Base-by-base conservation (phyloP, 2,113 vertebrate genomes). In the Cyprinodon variegatus region DNA sequence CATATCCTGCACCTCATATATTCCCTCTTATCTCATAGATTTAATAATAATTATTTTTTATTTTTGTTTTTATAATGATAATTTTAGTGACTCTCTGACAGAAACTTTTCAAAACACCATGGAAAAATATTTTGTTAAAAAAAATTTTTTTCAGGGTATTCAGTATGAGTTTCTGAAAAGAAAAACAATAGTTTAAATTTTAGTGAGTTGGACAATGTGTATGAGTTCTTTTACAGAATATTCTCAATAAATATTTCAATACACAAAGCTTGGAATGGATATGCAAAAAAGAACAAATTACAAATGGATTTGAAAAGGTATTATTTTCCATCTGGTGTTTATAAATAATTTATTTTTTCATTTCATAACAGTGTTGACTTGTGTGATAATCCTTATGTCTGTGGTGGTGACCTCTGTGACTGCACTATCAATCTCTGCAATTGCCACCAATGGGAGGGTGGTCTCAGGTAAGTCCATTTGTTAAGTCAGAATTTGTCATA, bases 401-500 rank as follows among this genome's bases (percentile, higher is more conserved):
- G 83, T 93, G 53, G 9, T 70, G 13, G 90, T 95, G 70, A 95
- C 94, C 20, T 86, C 88, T 0, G 77, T 95, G 14, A 94, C 93
- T 0, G 92, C 92, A 0, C 90, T 96, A 29, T 94, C 93, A 39
- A 88, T 95, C 74, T 95, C 93, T 1, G 94, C 93, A 57, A 94
- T 95, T 41, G 91, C 93, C 64, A 94, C 92, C 79, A 95, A 95
- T 15, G 93, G 95, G 38, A 94, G 92, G 75, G 91, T 96, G 13
- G 86, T 84, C 48, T 92, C 94, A 84, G 93, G 94, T 95, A 57
- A 88, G 91, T 83, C 11, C 15, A 29, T 0, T 0, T 64, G 37
- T 10, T 50, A 62, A 15, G 0, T 14, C 45, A 36, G n/a, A 72
- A 70, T 0, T 17, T 5, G 13, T 41, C 14, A 13, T 14, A 9